phyloP scores from a whole-genome alignment of 2,888 invertebrate species.

The Leptopilina myrica region DNA sequence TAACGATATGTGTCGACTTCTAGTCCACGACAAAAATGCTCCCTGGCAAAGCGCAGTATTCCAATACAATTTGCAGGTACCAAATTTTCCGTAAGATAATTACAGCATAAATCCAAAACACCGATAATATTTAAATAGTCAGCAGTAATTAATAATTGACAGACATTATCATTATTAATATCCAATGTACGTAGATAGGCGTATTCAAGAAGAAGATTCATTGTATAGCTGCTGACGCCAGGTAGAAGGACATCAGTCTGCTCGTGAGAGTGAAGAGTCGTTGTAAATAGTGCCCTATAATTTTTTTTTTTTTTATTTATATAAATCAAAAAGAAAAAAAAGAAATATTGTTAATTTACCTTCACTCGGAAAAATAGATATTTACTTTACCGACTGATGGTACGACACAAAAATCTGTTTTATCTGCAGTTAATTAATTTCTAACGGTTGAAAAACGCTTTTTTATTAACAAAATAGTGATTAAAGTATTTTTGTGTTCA shows the following conservation, averaged over 20 bases:
- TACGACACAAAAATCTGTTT: no score
- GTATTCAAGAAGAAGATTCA: slow-evolving; percentile 88
- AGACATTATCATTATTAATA: slow-evolving; percentile 87
- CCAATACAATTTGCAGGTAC: slow-evolving; percentile 89
- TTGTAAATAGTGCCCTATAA: slow-evolving; percentile 88
- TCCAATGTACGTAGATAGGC: slow-evolving; percentile 89
- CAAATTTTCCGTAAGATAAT: slow-evolving; percentile 84
- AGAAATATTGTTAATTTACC: no score
- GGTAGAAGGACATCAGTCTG: slow-evolving; percentile 86
- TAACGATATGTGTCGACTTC: slow-evolving; percentile 84
- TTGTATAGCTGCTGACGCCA: slow-evolving; percentile 86
- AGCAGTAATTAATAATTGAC: slow-evolving; percentile 88
- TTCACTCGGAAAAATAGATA: no score
- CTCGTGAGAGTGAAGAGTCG: slow-evolving; percentile 84
- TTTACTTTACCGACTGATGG: no score
- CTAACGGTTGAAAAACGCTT: no score
- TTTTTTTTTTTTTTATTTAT: not conserved
- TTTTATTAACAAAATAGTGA: no score
- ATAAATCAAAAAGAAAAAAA: not conserved
- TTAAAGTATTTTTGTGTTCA: no score
- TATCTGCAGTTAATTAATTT: no score
- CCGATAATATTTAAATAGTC: slow-evolving; percentile 93
- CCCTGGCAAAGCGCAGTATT: slow-evolving; percentile 89
- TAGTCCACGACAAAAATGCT: slow-evolving; percentile 85
- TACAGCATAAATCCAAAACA: slow-evolving; percentile 88